Evolutionary conservation across 1,140 invertebrate species (phyloP).

Genomic region (Drosophila rhopaloa): DNA sequence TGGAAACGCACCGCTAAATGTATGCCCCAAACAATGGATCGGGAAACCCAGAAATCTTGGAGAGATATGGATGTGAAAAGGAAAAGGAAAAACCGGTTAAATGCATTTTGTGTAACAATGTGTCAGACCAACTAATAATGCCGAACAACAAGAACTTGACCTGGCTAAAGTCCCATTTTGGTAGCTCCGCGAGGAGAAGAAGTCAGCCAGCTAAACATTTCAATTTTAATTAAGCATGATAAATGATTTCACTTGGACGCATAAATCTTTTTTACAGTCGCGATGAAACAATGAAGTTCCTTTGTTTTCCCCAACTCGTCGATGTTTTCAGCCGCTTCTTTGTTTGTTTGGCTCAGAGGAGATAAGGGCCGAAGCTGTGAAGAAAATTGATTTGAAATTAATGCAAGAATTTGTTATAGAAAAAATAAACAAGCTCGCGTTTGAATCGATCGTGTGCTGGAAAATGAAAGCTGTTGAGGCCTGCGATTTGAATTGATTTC

Average conservation of each 20-base stretch:
- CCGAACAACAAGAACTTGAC: conserved; percentile 51
- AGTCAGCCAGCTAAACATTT: conserved; percentile 79
- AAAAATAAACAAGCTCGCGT: conserved; percentile 80
- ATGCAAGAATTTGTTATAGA: conserved; percentile 84
- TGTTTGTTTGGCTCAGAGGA: conserved; percentile 34
- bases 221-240: conserved; percentile 85
- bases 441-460: conserved; percentile 68
- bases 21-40: conserved; percentile 34
- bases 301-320: conserved; percentile 67
- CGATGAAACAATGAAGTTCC: conserved; percentile 82
- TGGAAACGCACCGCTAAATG: conserved; percentile 77
- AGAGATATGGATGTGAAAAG: conserved; percentile 1
- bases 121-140: conserved; percentile 71
- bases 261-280: conserved; percentile 83
- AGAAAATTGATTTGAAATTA: conserved; percentile 85
- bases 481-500: conserved; percentile 79
- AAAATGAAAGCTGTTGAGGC: conserved; percentile 68
- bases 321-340: conserved; percentile 37
- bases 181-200: conserved; percentile 46
- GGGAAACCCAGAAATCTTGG: conserved; percentile 5
- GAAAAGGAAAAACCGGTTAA: conserved; percentile 66
- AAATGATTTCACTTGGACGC: conserved; percentile 83
- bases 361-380: conserved; percentile 72
- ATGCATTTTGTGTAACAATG: conserved; percentile 81
- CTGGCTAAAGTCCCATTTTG: conserved; percentile 48